Percentiles rank a stretch among this genome's conserved stretches.
phyloP scores from a whole-genome alignment of 2,113 vertebrate genomes.

The Gobius niger region DNA sequence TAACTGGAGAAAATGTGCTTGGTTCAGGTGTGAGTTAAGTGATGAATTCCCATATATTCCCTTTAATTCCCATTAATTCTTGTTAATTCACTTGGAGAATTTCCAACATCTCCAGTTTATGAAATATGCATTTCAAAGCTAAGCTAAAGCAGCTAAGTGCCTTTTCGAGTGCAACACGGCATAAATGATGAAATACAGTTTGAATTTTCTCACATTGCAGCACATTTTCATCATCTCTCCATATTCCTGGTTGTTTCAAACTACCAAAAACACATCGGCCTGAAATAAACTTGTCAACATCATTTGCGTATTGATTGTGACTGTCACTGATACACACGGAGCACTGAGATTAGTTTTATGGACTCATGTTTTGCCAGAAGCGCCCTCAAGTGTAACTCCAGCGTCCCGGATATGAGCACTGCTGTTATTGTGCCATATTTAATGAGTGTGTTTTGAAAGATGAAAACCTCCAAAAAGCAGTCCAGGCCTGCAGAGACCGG shows the following conservation, averaged over 20 bases:
- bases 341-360: conserved; percentile 35
- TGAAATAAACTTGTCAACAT: not conserved
- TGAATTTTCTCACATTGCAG: not conserved
- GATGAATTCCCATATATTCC: no score
- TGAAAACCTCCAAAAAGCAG: conserved; percentile 46
- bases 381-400: conserved; percentile 34
- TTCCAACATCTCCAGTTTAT: not conserved
- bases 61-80: no score
- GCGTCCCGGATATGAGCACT: conserved; percentile 34
- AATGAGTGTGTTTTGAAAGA: conserved; percentile 64
- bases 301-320: conserved; percentile 11
- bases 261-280: conserved; percentile 4
- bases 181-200: not conserved
- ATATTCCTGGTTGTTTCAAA: not conserved
- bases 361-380: conserved; percentile 32
- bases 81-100: no score
- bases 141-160: not conserved
- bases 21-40: no score
- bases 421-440: conserved; percentile 63
- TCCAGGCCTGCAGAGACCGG: conserved; percentile 42
- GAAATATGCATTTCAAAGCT: not conserved
- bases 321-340: conserved; percentile 11
- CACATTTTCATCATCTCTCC: not conserved
- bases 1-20: no score
- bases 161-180: not conserved